These are phyloP conservation scores for Halcyon badia DNA, from an alignment of 2,797 vertebrate species.

Conservation along the genomic window DNA sequence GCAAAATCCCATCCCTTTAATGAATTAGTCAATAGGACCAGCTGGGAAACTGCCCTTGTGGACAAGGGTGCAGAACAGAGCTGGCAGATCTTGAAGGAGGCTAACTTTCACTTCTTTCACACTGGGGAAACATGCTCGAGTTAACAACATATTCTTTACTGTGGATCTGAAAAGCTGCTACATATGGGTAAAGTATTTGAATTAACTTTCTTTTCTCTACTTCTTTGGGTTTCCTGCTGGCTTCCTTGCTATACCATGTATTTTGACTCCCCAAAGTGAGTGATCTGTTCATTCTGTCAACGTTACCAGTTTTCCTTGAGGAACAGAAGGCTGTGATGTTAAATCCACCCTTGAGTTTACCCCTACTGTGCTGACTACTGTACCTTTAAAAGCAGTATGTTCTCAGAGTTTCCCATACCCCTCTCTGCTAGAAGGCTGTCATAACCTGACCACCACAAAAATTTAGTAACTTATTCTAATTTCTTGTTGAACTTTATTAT, in stretches of 20 bases:
- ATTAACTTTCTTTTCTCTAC: neutral
- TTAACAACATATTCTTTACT: neutral
- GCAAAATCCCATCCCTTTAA: neutral
- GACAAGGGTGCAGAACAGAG: neutral
- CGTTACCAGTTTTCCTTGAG: neutral
- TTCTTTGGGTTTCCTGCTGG: neutral
- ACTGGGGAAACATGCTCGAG: neutral
- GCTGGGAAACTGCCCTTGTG: too few relatives aligned
- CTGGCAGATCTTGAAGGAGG: too few relatives aligned
- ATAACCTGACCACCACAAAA: neutral
- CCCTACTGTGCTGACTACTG: neutral
- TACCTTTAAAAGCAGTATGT: neutral
- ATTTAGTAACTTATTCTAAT: neutral
- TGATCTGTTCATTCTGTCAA: neutral
- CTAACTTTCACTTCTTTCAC: neutral
- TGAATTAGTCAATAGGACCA: neutral
- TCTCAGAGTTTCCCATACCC: neutral
- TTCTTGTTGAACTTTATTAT: neutral
- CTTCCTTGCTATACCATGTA: neutral
- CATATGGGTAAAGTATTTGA: neutral
- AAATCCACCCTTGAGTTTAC: neutral
- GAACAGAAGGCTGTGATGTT: neutral
- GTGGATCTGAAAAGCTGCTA: neutral
- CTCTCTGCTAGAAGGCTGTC: neutral
- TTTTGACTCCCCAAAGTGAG: neutral